These are phyloP conservation scores for Coracias cyanogaster DNA, from an alignment of 2,797 vertebrate species.

Conservation along the genomic window DNA sequence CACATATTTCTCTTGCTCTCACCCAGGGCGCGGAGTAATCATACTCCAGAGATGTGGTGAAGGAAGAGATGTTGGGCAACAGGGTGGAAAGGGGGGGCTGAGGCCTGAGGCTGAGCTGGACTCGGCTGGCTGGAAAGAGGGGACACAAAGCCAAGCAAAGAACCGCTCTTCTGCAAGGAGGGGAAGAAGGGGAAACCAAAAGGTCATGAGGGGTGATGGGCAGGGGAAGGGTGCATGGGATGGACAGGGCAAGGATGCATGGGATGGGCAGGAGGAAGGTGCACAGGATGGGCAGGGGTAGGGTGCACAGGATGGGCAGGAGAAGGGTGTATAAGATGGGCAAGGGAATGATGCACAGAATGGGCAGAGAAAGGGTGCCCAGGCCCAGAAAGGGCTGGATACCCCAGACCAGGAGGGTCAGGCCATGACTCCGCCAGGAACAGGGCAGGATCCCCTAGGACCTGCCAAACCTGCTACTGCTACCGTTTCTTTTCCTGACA, in stretches of 20 bases:
- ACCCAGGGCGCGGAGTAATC: conserved; percentile 67
- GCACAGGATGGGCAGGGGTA: neutral
- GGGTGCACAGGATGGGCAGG: neutral
- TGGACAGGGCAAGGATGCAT: neutral
- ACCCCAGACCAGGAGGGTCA: accelerated
- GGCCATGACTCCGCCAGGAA: no score
- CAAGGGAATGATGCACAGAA: neutral
- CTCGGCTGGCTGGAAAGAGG: neutral
- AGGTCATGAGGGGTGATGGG: neutral
- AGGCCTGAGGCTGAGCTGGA: conserved; percentile 8
- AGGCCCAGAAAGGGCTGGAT: neutral
- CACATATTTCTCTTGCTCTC: conserved; percentile 75
- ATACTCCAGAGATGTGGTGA: conserved; percentile 56
- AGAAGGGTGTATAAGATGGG: accelerated
- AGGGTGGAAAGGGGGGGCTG: neutral
- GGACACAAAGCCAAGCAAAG: neutral
- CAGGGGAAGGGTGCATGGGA: accelerated
- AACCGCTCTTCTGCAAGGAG: neutral
- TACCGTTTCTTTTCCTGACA: neutral
- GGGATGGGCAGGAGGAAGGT: no score
- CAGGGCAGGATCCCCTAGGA: neutral
- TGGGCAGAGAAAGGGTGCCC: neutral
- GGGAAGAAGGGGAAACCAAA: neutral
- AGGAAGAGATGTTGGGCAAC: conserved; percentile 24
- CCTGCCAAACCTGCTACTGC: neutral